Evolutionary conservation across 2,113 vertebrate genomes (phyloP).

Genomic region (Myiozetetes cayanensis): DNA sequence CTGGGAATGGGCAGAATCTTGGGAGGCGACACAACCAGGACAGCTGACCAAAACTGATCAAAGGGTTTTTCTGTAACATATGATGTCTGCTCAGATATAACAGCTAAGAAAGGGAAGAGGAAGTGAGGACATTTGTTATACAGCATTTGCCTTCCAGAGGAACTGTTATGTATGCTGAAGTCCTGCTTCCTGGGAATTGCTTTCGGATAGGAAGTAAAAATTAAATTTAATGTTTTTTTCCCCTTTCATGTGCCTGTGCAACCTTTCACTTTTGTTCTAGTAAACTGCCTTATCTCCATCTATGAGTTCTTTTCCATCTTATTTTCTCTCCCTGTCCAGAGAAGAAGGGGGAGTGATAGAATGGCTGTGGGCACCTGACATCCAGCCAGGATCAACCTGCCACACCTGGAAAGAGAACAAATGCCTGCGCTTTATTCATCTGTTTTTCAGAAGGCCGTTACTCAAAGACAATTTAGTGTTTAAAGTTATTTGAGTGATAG

Average conservation of each 20-base stretch:
- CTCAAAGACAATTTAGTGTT: background rate
- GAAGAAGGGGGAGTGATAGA: background rate
- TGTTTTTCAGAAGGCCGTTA: background rate
- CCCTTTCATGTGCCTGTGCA: background rate
- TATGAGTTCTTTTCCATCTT: fast-evolving
- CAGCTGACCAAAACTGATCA: background rate
- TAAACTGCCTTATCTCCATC: background rate
- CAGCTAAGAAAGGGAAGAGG: background rate
- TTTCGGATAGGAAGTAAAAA: background rate
- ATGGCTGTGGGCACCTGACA: background rate
- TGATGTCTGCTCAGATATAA: background rate
- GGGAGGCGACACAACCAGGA: background rate
- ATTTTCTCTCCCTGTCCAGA: background rate
- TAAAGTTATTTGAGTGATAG: background rate
- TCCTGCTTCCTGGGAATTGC: background rate
- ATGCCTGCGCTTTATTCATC: background rate
- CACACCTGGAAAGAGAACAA: background rate
- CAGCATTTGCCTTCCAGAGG: background rate
- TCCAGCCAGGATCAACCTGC: background rate
- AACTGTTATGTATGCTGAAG: background rate
- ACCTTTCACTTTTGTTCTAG: background rate
- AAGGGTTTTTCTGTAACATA: background rate
- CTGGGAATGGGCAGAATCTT: background rate
- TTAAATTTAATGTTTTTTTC: background rate
- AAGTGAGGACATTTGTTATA: background rate